Evolutionary conservation across 2,113 vertebrate species (phyloP), one percentile per base, ranked within the genome.

Genomic region (Mormoops blainvillei): DNA sequence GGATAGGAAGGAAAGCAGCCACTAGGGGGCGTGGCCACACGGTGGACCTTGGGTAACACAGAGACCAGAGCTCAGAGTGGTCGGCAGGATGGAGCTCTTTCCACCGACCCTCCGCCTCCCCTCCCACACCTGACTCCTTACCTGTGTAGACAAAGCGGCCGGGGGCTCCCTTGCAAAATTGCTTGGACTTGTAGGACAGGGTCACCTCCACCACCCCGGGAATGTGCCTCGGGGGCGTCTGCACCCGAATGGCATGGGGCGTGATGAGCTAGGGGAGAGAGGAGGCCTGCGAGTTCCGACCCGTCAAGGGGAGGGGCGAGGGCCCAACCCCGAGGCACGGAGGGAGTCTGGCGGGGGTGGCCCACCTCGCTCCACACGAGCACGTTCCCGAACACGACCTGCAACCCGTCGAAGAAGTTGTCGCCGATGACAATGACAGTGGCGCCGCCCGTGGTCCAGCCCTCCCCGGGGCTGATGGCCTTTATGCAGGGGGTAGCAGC

Each of bases 401-500:
- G 99, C 73, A 99, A 98, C 16, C 99, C 99, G 3, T 99, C 99
- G 3, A 99, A 99, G 98, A 99, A 99, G 98, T 99, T 99, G 99
- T 99, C 99, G 0, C 99, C 99, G 86, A 99, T 99, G 98, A 99
- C 99, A 97, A 99, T 99, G 98, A 99, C 99, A 0, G 99, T 99
- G 98, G 99, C 99, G 0, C 99, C 99, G 1, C 99, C 99, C 0
- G 99, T 99, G 74, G 99, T 99, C 99, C 99, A 99, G 91, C 99
- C 99, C 95, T 99, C 99, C 70, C 99, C 99, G 3, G 99, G 99
- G 96, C 99, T 99, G 98, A 99, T 99, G 98, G 99, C 99, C 97
- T 99, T 99, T 98, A 99, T 99, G 99, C 99, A 99, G 84, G 99
- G 99, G 84, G 99, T 99, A 97, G 99, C 99, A 98, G 99, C 99